Evolutionary conservation across 2,888 invertebrate genomes (phyloP).

Genomic region (Phania funesta): DNA sequence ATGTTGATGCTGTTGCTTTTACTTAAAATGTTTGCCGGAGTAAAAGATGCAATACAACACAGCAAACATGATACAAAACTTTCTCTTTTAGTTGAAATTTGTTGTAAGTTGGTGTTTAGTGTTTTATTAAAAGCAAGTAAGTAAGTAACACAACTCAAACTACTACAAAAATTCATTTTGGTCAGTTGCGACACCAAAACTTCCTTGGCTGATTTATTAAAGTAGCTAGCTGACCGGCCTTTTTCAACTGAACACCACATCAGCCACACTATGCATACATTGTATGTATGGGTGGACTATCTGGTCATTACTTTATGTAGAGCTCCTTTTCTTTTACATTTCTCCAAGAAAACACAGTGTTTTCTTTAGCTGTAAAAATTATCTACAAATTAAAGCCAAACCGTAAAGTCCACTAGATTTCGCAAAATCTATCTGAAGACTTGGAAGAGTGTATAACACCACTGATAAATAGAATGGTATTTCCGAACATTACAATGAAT

Average conservation of each 20-base stretch:
- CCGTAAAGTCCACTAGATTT: background rate
- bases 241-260: constrained; percentile 18
- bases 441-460: no score
- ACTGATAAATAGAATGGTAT: no score
- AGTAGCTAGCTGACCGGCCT: constrained; percentile 39
- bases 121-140: constrained; percentile 45
- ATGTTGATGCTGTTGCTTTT: constrained; percentile 41
- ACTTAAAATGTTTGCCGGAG: constrained; percentile 30
- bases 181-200: constrained; percentile 44
- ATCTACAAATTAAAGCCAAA: background rate
- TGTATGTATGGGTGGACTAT: constrained; percentile 33
- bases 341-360: constrained; percentile 15
- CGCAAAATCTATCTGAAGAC: no score
- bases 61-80: constrained; percentile 59
- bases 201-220: constrained; percentile 60
- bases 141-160: constrained; percentile 26
- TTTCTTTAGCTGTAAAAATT: background rate
- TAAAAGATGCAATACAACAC: constrained; percentile 45
- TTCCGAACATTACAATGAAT: no score
- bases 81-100: constrained; percentile 71
- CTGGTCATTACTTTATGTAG: constrained; percentile 58
- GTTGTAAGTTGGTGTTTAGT: constrained; percentile 60
- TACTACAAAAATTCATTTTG: constrained; percentile 50
- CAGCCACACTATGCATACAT: background rate
- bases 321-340: constrained; percentile 50